Conservation (phyloP, 2,888 invertebrate genomes). For the Hemithea aestivaria region DNA sequence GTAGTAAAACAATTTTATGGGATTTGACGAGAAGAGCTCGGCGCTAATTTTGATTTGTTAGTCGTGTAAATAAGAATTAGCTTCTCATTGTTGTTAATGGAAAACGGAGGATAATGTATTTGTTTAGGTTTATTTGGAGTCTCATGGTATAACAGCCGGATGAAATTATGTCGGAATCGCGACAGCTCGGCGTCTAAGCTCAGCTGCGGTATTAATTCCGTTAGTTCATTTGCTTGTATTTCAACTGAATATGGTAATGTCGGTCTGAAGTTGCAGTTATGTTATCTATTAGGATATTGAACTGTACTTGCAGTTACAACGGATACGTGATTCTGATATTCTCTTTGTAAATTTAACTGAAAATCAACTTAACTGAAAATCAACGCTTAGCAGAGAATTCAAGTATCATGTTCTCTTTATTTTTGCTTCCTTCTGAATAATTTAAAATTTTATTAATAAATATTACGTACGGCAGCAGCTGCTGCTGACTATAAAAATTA, state of each 20-base stretch:
- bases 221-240: constrained; percentile 12
- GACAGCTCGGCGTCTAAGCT: constrained; percentile 8
- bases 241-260: constrained; percentile 8
- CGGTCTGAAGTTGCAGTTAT: constrained; percentile 1
- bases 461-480: too few species aligned
- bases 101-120: constrained; percentile 26
- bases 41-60: constrained; percentile 44
- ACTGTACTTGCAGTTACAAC: too few species aligned
- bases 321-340: too few species aligned
- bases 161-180: constrained; percentile 12
- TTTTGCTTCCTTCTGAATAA: too few species aligned
- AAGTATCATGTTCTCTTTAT: too few species aligned
- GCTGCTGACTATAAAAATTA: too few species aligned
- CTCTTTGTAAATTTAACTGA: too few species aligned
- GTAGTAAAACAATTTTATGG: constrained; percentile 40
- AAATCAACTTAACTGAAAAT: too few species aligned
- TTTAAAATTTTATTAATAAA: too few species aligned
- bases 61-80: constrained; percentile 44
- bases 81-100: constrained; percentile 37
- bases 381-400: too few species aligned
- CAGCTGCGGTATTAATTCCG: constrained; percentile 5
- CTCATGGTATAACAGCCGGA: constrained; percentile 13
- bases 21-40: constrained; percentile 31
- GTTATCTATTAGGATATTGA: too few species aligned
- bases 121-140: constrained; percentile 22